Conservation (phyloP, 2,113 vertebrate genomes). For the Shinisaurus crocodilurus region DNA sequence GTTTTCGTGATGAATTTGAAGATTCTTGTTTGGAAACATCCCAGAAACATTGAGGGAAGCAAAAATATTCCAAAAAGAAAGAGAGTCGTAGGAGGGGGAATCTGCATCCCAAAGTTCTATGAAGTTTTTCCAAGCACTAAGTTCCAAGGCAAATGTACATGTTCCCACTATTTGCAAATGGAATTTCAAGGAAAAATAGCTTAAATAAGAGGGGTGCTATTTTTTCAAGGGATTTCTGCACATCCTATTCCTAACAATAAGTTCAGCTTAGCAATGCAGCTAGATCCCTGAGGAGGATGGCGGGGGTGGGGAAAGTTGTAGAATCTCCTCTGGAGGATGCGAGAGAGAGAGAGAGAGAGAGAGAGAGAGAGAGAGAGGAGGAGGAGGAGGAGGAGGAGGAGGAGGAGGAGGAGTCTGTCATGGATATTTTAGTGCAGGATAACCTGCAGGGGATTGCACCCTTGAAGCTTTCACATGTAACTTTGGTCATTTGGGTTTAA, state of each 20-base stretch:
- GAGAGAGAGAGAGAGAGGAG: background rate
- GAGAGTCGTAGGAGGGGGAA: background rate
- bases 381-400: background rate
- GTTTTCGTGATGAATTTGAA: background rate
- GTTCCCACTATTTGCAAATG: background rate
- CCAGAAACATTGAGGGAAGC: background rate
- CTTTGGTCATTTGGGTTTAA: background rate
- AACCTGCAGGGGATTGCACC: background rate
- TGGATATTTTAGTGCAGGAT: background rate
- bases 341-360: background rate
- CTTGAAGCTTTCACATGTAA: too few relatives aligned
- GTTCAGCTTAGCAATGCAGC: background rate
- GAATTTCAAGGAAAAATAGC: background rate
- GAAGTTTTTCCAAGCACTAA: background rate
- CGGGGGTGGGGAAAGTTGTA: background rate
- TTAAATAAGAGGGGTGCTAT: too few relatives aligned
- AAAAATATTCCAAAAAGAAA: background rate
- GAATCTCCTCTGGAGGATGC: background rate
- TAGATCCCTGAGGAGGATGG: too few relatives aligned
- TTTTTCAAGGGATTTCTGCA: background rate
- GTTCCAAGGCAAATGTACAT: background rate
- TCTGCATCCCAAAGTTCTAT: background rate
- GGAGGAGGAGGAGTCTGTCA: background rate
- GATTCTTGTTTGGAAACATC: background rate
- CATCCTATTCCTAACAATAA: background rate